phyloP scores from a whole-genome alignment of 2,888 invertebrate species.

The Thelaira solivaga region DNA sequence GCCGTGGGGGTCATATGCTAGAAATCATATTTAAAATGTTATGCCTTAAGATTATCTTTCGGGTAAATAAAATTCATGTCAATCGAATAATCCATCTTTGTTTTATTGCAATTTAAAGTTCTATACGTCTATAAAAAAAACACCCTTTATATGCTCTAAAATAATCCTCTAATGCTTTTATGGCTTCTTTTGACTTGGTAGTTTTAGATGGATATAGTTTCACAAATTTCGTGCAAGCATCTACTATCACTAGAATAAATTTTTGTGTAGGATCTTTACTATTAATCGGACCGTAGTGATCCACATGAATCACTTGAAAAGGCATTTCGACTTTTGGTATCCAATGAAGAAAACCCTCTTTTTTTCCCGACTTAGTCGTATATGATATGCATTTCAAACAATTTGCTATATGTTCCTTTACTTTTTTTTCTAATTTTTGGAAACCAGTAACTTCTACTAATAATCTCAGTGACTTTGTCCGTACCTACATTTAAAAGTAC shows the following conservation, averaged over 20 bases:
- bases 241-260: slow-evolving; percentile 49
- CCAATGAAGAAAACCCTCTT: slow-evolving; percentile 10
- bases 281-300: slow-evolving; percentile 60
- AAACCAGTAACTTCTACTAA: slow-evolving; percentile 10
- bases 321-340: slow-evolving; percentile 50
- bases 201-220: slow-evolving; percentile 25
- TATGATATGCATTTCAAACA: slow-evolving; percentile 40
- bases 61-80: no score
- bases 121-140: no score
- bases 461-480: slow-evolving; percentile 31
- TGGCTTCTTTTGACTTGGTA: slow-evolving; percentile 28
- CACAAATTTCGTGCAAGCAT: slow-evolving; percentile 49
- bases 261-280: not conserved
- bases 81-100: no score
- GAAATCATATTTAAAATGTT: no score
- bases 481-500: slow-evolving; percentile 45
- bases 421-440: not conserved
- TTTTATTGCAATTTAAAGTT: no score
- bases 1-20: no score
- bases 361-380: not conserved
- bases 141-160: slow-evolving; percentile 35
- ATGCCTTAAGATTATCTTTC: no score
- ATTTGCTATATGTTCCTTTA: not conserved
- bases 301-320: slow-evolving; percentile 54
- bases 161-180: slow-evolving; percentile 20